A percentile compares a stretch with the other conserved stretches of the same genome.
Conservation (phyloP, 2,888 invertebrate genomes). For the Noctua pronuba region DNA sequence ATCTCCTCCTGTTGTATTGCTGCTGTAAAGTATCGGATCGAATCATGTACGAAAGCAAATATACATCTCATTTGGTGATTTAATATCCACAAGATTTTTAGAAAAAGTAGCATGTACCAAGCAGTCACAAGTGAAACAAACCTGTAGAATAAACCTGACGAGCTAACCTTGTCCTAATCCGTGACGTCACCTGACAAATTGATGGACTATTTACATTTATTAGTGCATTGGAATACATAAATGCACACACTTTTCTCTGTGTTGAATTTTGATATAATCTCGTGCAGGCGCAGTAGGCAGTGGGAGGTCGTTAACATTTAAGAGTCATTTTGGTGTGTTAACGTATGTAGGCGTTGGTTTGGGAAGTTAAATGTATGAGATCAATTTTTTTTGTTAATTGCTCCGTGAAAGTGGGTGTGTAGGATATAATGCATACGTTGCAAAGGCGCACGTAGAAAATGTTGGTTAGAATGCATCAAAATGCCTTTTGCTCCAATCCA, state of each 20-base stretch:
- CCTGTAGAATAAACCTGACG: constrained; percentile 56
- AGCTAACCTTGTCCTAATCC: constrained; percentile 74
- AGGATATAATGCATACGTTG: neutral
- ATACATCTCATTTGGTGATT: neutral
- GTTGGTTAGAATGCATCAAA: neutral
- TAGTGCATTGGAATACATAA: constrained; percentile 48
- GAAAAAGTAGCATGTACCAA: neutral
- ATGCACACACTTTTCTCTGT: constrained; percentile 28
- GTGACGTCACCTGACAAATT: constrained; percentile 78
- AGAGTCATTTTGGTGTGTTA: neutral
- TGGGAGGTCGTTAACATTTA: constrained; percentile 39
- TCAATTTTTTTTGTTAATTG: neutral
- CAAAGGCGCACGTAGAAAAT: neutral
- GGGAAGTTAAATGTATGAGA: neutral
- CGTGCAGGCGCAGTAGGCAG: constrained; percentile 6
- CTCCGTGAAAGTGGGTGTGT: neutral
- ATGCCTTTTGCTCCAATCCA: neutral
- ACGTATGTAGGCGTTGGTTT: neutral
- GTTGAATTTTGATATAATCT: constrained; percentile 16
- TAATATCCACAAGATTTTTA: neutral
- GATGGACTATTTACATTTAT: constrained; percentile 67
- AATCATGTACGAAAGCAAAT: neutral
- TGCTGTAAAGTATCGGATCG: neutral
- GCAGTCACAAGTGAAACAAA: constrained; percentile 33
- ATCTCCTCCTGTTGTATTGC: neutral